Conservation (phyloP, 2,797 vertebrate species). For the Chaetophractus vellerosus region DNA sequence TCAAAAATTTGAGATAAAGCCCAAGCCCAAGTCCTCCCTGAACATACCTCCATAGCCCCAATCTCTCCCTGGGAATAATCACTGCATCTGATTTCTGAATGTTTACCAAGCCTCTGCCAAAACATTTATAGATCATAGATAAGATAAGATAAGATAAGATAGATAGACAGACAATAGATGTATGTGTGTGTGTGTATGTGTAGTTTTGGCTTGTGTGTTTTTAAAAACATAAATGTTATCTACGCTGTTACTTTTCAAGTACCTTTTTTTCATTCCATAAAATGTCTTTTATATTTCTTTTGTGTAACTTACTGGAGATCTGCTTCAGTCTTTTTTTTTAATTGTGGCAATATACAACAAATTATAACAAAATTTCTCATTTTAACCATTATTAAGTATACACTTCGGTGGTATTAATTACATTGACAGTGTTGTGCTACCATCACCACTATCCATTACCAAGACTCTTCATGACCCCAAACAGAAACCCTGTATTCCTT, state of each 20-base stretch:
- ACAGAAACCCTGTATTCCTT: too few relatives aligned
- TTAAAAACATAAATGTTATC: background rate
- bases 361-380: too few relatives aligned
- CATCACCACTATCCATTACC: too few relatives aligned
- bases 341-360: too few relatives aligned
- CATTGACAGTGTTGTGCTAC: too few relatives aligned
- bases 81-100: background rate
- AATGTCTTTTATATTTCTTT: background rate
- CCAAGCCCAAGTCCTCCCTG: background rate
- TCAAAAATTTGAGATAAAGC: background rate
- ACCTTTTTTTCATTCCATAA: background rate
- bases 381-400: too few relatives aligned
- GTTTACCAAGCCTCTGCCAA: background rate
- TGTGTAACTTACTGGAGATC: background rate
- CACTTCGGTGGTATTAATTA: too few relatives aligned
- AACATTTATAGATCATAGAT: background rate
- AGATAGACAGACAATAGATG: too few relatives aligned
- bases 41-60: background rate
- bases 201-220: background rate
- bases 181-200: too few relatives aligned
- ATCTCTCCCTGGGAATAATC: background rate
- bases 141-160: too few relatives aligned
- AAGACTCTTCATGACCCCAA: too few relatives aligned
- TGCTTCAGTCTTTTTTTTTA: background rate
- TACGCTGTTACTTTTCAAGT: background rate